A percentile compares a stretch with the other conserved stretches of the same genome.
Conservation (phyloP, 2,797 vertebrate genomes). For the Bradypus variegatus region DNA sequence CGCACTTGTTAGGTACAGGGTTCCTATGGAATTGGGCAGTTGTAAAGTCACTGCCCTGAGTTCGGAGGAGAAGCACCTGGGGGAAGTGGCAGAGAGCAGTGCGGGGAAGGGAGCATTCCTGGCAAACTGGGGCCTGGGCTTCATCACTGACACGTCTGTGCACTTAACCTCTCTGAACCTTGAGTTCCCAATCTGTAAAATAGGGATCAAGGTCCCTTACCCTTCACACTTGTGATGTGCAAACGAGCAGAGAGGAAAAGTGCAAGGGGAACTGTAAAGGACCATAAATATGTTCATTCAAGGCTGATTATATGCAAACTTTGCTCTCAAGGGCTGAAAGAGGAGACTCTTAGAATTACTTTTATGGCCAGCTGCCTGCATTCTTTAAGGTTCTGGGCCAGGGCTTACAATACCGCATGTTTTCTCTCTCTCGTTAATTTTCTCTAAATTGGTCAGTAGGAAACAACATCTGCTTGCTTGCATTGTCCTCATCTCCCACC, state of each 20-base stretch:
- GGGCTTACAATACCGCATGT: not conserved
- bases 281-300: rapidly evolving
- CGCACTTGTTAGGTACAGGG: not conserved
- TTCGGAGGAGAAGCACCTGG: rapidly evolving
- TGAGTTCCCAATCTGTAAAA: not conserved
- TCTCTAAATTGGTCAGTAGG: conserved; percentile 4
- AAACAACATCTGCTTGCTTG: not conserved
- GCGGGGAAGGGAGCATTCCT: rapidly evolving
- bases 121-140: not conserved
- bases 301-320: not conserved
- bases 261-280: not conserved
- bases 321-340: not conserved
- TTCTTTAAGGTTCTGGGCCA: not conserved
- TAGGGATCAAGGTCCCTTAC: rapidly evolving
- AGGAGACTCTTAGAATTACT: not conserved
- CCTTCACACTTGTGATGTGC: not conserved
- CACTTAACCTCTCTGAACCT: not conserved
- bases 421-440: not conserved
- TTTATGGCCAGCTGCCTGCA: not conserved
- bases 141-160: not conserved
- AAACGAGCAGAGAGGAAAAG: not conserved
- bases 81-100: rapidly evolving
- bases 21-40: rapidly evolving
- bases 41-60: not conserved
- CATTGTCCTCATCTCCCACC: not conserved